A percentile compares a stretch with the other conserved stretches of the same genome.
phyloP scores from a whole-genome alignment of 2,888 invertebrate species.

The Phaonia tiefii region DNA sequence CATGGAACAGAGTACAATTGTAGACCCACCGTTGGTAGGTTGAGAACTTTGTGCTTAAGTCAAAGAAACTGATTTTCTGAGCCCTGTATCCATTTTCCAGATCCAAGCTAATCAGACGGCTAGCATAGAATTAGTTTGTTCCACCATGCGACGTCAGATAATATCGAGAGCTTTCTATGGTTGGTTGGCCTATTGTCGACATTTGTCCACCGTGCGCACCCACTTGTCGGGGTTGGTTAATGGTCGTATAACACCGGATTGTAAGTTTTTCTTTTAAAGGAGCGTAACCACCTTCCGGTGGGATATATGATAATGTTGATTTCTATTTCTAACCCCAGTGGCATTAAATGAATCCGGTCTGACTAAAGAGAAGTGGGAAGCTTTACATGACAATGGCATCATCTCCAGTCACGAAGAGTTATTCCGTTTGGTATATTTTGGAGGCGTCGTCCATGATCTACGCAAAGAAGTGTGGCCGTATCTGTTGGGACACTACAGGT shows the following conservation, averaged over 20 bases:
- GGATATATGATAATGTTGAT: not conserved
- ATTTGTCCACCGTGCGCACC: slow-evolving; percentile 94
- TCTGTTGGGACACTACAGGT: slow-evolving; percentile 90
- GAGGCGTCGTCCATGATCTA: slow-evolving; percentile 90
- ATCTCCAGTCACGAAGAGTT: slow-evolving; percentile 86
- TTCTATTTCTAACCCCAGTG: slow-evolving; percentile 80
- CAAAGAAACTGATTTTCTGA: not conserved
- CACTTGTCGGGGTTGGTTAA: slow-evolving; percentile 95
- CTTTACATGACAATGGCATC: slow-evolving; percentile 85
- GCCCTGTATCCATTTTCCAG: slow-evolving; percentile 32
- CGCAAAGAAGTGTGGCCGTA: slow-evolving; percentile 94
- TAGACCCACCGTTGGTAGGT: slow-evolving; percentile 74
- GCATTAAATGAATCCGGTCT: slow-evolving; percentile 86
- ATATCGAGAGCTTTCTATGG: slow-evolving; percentile 97
- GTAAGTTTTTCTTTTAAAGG: slow-evolving; percentile 75
- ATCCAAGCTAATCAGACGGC: slow-evolving; percentile 81
- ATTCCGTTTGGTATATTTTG: slow-evolving; percentile 91
- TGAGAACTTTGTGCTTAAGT: not conserved
- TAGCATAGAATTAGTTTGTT: slow-evolving; percentile 90
- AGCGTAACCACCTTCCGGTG: no score
- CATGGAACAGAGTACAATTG: slow-evolving; percentile 80
- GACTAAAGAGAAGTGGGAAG: slow-evolving; percentile 88
- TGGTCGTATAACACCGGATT: slow-evolving; percentile 85
- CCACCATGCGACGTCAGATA: slow-evolving; percentile 96
- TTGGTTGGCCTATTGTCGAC: slow-evolving; percentile 96